Evolutionary conservation across 2,888 invertebrate genomes (phyloP).

Genomic region (Miltochrista miniata): DNA sequence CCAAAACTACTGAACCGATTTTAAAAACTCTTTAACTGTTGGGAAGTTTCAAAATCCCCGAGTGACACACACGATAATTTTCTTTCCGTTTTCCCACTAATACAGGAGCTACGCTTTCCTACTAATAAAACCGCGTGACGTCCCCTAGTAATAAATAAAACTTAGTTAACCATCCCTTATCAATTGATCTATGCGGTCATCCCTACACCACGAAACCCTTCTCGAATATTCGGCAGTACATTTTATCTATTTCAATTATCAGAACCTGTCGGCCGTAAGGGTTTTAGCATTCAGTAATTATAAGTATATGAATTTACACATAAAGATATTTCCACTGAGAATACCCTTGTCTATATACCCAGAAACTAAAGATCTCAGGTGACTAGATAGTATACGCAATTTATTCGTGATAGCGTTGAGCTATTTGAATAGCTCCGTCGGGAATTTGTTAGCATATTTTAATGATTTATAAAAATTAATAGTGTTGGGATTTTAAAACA

Average conservation of each 20-base stretch:
- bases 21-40: no score
- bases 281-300: constrained; percentile 40
- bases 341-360: constrained; percentile 16
- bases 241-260: constrained; percentile 44
- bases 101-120: no score
- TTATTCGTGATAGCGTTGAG: constrained; percentile 7
- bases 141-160: no score
- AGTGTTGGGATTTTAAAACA: no score
- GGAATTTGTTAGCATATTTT: neutral
- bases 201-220: neutral
- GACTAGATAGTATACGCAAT: constrained; percentile 9
- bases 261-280: constrained; percentile 31
- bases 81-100: no score
- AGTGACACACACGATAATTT: no score
- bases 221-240: neutral
- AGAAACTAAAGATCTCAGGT: constrained; percentile 6
- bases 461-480: neutral
- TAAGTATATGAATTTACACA: constrained; percentile 33
- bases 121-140: no score
- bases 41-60: no score
- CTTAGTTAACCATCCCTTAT: no score
- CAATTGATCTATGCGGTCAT: neutral
- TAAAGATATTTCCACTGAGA: constrained; percentile 38
- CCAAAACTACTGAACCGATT: no score
- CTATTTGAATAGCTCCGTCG: neutral